Evolutionary conservation across 1,140 invertebrate genomes (phyloP).

Genomic region (Caenorhabditis elegans): WBcel235 BX284602.5:6357001-6357500

Average conservation of each 20-base stretch:
- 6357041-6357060: slow-evolving; percentile 38
- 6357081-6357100: no score
- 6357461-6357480: slow-evolving; percentile 33
- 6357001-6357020: neutral
- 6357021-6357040: slow-evolving; percentile 9
- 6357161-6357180: slow-evolving; percentile 21
- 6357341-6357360: slow-evolving; percentile 39
- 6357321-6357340: slow-evolving; percentile 37
- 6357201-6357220: slow-evolving; percentile 9
- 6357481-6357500: neutral
- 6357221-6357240: slow-evolving; percentile 24
- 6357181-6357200: neutral
- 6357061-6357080: neutral
- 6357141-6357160: slow-evolving; percentile 31
- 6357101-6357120: no score
- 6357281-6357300: slow-evolving; percentile 34
- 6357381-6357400: neutral
- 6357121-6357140: slow-evolving; percentile 9
- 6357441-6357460: slow-evolving; percentile 38
- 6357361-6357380: neutral
- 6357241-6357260: slow-evolving; percentile 32
- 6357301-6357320: slow-evolving; percentile 42
- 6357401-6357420: slow-evolving; percentile 30
- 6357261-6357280: neutral
- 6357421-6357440: slow-evolving; percentile 39